Conservation (phyloP, 2,888 invertebrate species). For the Stenolophus ochropezus region DNA sequence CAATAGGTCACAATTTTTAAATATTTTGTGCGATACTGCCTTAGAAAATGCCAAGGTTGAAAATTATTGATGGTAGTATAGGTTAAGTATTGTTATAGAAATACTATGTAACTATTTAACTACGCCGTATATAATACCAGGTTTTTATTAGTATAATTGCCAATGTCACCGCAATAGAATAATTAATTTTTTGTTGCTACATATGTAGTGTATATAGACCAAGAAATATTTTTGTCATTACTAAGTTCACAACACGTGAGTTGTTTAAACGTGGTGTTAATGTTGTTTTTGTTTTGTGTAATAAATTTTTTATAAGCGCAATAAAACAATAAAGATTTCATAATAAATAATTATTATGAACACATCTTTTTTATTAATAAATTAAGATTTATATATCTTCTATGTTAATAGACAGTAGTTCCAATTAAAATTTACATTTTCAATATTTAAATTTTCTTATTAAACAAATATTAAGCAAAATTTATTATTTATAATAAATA, state of each 20-base stretch:
- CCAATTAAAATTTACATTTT: not conserved
- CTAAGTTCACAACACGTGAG: not conserved
- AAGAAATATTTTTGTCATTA: not conserved
- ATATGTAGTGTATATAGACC: not conserved
- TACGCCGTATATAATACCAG: not conserved
- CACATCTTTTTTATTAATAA: too few relatives aligned
- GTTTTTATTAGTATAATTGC: not conserved
- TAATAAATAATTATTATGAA: too few relatives aligned
- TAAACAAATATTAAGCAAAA: not conserved
- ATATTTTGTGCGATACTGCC: not conserved
- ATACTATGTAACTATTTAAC: not conserved
- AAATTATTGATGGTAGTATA: not conserved
- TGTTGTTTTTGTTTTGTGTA: not conserved
- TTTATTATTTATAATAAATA: not conserved
- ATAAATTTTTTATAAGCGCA: not conserved
- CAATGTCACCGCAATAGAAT: slow-evolving; percentile 9
- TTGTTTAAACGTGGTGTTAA: not conserved
- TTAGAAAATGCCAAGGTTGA: not conserved
- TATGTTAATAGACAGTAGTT: not conserved
- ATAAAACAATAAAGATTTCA: not conserved
- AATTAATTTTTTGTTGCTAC: not conserved
- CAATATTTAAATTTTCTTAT: not conserved
- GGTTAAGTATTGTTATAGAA: not conserved
- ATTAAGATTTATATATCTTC: not conserved
- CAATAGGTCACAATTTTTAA: not conserved